These are phyloP conservation scores for Agrotis segetum DNA, from an alignment of 2,888 invertebrate genomes.

Conservation along the genomic window DNA sequence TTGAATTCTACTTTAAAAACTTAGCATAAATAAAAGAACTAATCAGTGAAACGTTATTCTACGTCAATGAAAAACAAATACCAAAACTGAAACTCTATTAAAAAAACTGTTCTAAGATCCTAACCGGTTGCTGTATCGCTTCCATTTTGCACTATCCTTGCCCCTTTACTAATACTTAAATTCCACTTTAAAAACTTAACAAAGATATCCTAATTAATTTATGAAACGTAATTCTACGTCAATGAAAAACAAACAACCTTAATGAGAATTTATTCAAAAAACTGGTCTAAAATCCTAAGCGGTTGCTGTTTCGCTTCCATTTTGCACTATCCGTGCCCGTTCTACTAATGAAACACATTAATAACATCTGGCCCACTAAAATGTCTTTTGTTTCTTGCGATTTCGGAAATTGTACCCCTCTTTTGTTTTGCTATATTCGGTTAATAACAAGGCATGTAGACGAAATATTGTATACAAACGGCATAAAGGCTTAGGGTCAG, in stretches of 20 bases:
- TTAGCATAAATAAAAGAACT: too few relatives aligned
- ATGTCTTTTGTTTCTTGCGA: slow-evolving; percentile 80
- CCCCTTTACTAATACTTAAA: slow-evolving; percentile 7
- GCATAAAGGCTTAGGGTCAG: slow-evolving; percentile 19
- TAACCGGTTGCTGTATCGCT: slow-evolving; percentile 43
- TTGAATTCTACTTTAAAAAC: too few relatives aligned
- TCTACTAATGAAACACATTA: slow-evolving; percentile 83
- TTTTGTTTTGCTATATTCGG: slow-evolving; percentile 66
- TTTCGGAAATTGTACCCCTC: slow-evolving; percentile 73
- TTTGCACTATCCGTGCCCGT: slow-evolving; percentile 53
- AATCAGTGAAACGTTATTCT: too few relatives aligned
- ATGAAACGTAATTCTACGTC: too few relatives aligned
- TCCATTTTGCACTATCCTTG: slow-evolving; percentile 62
- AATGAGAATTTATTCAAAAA: slow-evolving; percentile 16
- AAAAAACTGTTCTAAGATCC: slow-evolving; percentile 39
- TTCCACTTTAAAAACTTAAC: too few relatives aligned
- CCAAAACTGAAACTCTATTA: slow-evolving; percentile 10
- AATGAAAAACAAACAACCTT: background rate
- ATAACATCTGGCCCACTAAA: slow-evolving; percentile 83
- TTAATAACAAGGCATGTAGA: slow-evolving; percentile 60
- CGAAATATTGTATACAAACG: slow-evolving; percentile 54
- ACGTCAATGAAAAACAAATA: background rate
- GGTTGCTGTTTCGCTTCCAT: slow-evolving; percentile 62
- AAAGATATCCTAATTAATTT: too few relatives aligned
- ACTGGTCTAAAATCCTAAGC: slow-evolving; percentile 43